Conservation (phyloP, 2,888 invertebrate species). For the Callyntrura sp. region DNA sequence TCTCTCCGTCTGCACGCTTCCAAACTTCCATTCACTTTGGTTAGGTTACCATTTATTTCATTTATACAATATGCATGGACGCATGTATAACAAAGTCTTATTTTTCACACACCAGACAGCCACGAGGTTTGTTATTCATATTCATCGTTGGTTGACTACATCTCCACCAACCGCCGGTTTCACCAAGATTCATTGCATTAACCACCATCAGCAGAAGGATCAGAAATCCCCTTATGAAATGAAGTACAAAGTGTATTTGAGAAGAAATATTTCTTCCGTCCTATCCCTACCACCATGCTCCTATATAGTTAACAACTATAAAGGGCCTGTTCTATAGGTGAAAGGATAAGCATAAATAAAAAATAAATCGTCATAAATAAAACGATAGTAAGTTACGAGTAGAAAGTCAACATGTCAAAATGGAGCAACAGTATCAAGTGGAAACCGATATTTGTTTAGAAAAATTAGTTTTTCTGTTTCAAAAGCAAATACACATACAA, state of each 20-base stretch:
- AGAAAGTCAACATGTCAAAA: too few species aligned
- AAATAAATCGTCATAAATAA: too few species aligned
- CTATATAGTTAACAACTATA: too few species aligned
- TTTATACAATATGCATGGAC: conserved; percentile 32
- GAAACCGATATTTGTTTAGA: too few species aligned
- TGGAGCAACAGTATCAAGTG: too few species aligned
- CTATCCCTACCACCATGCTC: too few species aligned
- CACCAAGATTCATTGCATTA: conserved; percentile 4
- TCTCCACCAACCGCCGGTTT: neutral
- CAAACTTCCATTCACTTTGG: neutral
- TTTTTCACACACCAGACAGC: conserved; percentile 7
- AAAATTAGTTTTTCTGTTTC: too few species aligned
- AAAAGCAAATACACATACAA: too few species aligned
- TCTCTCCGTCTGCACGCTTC: neutral
- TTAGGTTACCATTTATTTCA: conserved; percentile 2
- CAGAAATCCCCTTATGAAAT: conserved; percentile 44
- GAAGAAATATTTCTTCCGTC: too few species aligned
- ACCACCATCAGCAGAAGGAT: conserved; percentile 19
- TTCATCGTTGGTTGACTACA: neutral
- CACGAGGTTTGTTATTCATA: conserved; percentile 7
- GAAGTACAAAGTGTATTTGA: conserved; percentile 33
- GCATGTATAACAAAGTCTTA: conserved; percentile 11
- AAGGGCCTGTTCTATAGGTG: too few species aligned
- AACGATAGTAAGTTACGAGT: too few species aligned
- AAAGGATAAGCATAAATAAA: too few species aligned